phyloP scores from a whole-genome alignment of 2,797 vertebrate genomes.

The Acanthurus lineatus region DNA sequence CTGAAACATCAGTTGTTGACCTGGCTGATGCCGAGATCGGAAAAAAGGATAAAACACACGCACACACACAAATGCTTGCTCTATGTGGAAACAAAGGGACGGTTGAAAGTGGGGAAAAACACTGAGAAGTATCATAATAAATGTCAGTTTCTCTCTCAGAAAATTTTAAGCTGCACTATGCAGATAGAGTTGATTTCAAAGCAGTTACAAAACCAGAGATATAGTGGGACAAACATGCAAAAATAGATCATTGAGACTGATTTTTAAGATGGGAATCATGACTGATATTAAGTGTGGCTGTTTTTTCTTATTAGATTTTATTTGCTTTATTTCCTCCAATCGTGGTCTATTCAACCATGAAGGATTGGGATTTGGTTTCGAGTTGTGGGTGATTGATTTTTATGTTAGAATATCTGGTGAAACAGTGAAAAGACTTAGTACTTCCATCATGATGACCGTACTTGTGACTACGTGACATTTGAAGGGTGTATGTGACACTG shows the following conservation, averaged over 20 bases:
- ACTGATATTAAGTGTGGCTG: neutral
- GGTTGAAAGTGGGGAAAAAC: slow-evolving; percentile 66
- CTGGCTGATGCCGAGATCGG: slow-evolving; percentile 63
- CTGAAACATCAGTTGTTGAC: slow-evolving; percentile 69
- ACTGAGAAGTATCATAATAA: slow-evolving; percentile 45
- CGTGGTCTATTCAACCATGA: too few relatives aligned
- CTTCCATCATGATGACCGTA: neutral
- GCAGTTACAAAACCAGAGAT: neutral
- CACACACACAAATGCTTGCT: slow-evolving; percentile 9
- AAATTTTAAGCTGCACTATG: neutral
- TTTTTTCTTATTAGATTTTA: too few relatives aligned
- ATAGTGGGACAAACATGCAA: neutral
- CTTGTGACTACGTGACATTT: neutral
- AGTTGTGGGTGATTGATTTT: neutral
- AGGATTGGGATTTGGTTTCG: neutral
- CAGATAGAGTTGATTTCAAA: slow-evolving; percentile 5
- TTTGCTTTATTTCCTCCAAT: neutral
- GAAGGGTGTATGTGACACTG: slow-evolving; percentile 2
- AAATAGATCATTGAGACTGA: neutral
- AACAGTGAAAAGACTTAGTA: neutral
- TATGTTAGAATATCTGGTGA: neutral
- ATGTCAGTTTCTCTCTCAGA: slow-evolving; percentile 47
- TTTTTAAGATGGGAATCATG: neutral
- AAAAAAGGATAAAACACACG: slow-evolving; percentile 68
- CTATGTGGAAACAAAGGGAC: slow-evolving; percentile 72